A percentile compares a stretch with the other conserved stretches of the same genome.
phyloP scores from a whole-genome alignment of 1,140 invertebrate genomes.

The Ceratitis capitata region DNA sequence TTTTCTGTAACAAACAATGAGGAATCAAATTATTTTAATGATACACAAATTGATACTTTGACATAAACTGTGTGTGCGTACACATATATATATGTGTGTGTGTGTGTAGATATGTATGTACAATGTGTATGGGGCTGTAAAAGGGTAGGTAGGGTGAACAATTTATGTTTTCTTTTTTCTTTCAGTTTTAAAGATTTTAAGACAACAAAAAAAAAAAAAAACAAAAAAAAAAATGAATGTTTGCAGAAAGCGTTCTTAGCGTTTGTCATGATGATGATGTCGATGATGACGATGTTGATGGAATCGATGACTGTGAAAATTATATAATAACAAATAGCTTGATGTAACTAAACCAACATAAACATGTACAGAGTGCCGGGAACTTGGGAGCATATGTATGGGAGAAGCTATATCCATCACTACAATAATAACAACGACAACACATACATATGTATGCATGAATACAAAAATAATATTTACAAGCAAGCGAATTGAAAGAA shows the following conservation, averaged over 20 bases:
- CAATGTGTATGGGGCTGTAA: no score
- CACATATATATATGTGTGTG: no score
- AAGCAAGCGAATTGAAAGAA: neutral
- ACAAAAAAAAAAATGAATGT: neutral
- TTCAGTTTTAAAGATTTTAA: no score
- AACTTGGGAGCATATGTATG: neutral
- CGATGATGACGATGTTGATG: neutral
- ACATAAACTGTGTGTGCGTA: neutral
- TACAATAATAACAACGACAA: neutral
- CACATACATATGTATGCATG: neutral
- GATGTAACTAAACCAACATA: neutral
- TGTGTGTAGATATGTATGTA: no score
- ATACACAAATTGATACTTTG: slow-evolving; percentile 40
- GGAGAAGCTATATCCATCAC: neutral
- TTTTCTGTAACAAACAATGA: neutral
- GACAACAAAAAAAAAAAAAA: no score
- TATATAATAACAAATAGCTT: neutral
- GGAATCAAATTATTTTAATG: slow-evolving; percentile 40
- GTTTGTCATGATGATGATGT: neutral
- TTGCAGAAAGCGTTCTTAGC: neutral
- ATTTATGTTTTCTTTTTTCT: no score
- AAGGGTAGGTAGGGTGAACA: no score
- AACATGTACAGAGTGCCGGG: no score
- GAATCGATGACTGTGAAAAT: neutral
- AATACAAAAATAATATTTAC: neutral